A percentile compares a stretch with the other conserved stretches of the same genome.
Conservation (phyloP, 2,797 vertebrate genomes). For the Paramormyrops hopkinsi region DNA sequence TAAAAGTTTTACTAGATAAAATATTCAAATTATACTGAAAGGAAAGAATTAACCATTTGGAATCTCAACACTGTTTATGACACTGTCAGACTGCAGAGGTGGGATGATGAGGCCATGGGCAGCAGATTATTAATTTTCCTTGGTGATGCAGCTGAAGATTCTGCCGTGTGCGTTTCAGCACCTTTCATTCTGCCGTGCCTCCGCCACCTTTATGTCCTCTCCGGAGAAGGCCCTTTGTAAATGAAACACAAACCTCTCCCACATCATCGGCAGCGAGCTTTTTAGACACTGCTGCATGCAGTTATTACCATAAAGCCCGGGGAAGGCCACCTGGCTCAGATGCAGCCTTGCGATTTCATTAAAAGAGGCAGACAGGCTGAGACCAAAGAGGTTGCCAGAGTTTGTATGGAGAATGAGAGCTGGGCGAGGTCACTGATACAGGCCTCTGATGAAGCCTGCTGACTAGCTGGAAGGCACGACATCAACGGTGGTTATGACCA, state of each 20-base stretch:
- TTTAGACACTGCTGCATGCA: background rate
- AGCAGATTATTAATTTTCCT: constrained; percentile 6
- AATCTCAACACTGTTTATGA: background rate
- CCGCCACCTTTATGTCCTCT: background rate
- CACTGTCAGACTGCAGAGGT: background rate
- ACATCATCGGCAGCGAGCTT: background rate
- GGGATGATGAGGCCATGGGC: background rate
- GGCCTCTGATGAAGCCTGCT: background rate
- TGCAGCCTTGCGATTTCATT: background rate
- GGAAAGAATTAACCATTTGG: background rate
- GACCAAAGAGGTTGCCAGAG: background rate
- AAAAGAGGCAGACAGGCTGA: constrained; percentile 6
- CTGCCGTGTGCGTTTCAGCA: background rate
- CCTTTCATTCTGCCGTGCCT: background rate
- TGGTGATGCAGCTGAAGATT: background rate
- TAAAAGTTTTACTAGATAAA: background rate
- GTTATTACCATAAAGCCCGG: background rate
- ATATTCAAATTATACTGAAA: background rate
- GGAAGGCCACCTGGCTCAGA: background rate
- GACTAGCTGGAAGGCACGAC: background rate
- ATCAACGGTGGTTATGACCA: background rate
- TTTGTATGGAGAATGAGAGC: background rate
- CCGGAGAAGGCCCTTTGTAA: background rate
- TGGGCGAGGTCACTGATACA: background rate
- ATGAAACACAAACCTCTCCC: background rate